Evolutionary conservation across 1,140 invertebrate species (phyloP).

Genomic region (Leptoteleia sp.): DNA sequence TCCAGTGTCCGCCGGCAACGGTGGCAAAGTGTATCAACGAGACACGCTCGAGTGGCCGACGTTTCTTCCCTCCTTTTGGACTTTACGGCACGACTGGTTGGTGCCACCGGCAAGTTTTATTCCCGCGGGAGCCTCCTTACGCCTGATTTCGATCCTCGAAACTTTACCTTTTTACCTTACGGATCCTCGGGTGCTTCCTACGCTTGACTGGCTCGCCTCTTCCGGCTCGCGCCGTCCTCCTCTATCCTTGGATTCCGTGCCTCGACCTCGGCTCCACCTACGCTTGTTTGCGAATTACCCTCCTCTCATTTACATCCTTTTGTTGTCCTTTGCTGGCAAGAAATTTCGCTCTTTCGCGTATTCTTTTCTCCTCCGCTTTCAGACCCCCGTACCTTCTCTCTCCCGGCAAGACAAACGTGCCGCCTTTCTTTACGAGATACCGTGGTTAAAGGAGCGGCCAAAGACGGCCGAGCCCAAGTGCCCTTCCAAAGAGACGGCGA

Average conservation of each 20-base stretch:
- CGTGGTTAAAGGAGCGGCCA: background rate
- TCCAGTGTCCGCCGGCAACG: slow-evolving; percentile 49
- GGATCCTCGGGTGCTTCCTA: slow-evolving; percentile 59
- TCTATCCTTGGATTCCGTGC: slow-evolving; percentile 46
- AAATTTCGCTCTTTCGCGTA: slow-evolving; percentile 68
- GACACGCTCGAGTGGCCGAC: slow-evolving; percentile 67
- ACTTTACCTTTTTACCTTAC: slow-evolving; percentile 70
- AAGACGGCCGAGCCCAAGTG: slow-evolving; percentile 1
- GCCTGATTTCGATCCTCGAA: slow-evolving; percentile 78
- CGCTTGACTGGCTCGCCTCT: slow-evolving; percentile 63
- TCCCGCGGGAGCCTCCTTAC: slow-evolving; percentile 71
- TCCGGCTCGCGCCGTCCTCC: slow-evolving; percentile 43
- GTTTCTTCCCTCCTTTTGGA: slow-evolving; percentile 59
- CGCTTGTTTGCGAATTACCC: slow-evolving; percentile 77
- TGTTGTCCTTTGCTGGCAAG: slow-evolving; percentile 68
- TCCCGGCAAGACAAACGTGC: slow-evolving; percentile 50
- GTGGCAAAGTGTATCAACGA: slow-evolving; percentile 67
- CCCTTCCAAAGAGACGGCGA: slow-evolving; percentile 12
- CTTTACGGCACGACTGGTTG: slow-evolving; percentile 54
- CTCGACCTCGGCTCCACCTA: slow-evolving; percentile 64
- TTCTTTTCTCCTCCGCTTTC: slow-evolving; percentile 37
- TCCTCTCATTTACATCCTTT: slow-evolving; percentile 76
- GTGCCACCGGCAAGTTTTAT: slow-evolving; percentile 70
- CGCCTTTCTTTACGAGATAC: slow-evolving; percentile 55
- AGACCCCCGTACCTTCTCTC: slow-evolving; percentile 28